Base-by-base conservation (phyloP, 2,888 invertebrate species). In the Perdita meconis region DNA sequence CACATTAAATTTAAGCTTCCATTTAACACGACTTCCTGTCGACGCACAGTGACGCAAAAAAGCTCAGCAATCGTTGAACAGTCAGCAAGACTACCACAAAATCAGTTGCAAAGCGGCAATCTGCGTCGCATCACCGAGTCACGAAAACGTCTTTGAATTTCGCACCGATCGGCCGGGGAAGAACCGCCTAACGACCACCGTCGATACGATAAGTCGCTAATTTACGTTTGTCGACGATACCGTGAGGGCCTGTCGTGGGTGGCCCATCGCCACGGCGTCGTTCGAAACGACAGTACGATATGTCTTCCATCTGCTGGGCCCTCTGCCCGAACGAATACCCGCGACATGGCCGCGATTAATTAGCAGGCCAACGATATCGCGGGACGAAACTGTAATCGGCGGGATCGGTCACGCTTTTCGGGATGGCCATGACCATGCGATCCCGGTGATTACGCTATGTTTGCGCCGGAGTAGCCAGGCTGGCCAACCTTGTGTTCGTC, bases 321-420 rank as follows among this genome's bases (percentile, higher is more conserved):
- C 42, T 36, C 53, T 57, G 57, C 61, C 65, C 77, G 47, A 71
- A 67, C 79, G 56, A 74, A 81, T 77, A 78, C 79, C n/a, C 79
- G 81, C 79, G 81, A 87, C 86, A 86, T 86, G 84, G 84, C 80
- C 80, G 84, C 88, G 89, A 91, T 91, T 91, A 90, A 91, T 91
- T 90, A 90, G 89, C 87, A 81, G 78, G 71, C 70, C 72, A 71
- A 82, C 84, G 84, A 88, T 89, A 89, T 88, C 87, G 83, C 56
- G 75, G 71, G 51, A 72, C 65, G 72, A 78, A 79, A 79, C 73
- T 65, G 65, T 80, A 85, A 88, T 89, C 87, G 65, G 72, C 57
- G 67, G 64, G 82, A 89, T 89, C 87, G 85, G 87, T 89, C 90
- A 90, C 89, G 89, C 86, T 89, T 89, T 87, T 87, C 76, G 76